Evolutionary conservation across 1,140 invertebrate species (phyloP).

Genomic region (Drosophila ogumai): DNA sequence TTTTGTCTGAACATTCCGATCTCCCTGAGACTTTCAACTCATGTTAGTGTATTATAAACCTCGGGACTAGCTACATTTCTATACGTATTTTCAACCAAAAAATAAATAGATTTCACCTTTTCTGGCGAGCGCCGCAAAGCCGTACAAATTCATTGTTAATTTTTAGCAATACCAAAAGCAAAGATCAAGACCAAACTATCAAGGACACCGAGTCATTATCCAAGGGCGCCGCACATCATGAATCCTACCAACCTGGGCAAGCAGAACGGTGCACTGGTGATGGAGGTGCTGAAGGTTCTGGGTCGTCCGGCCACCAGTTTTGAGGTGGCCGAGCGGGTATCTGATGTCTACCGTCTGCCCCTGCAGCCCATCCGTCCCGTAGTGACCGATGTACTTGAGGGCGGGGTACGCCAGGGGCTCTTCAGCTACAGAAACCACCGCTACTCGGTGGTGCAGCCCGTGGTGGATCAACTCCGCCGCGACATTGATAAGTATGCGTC

Average conservation of each 20-base stretch:
- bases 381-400: conserved; percentile 54
- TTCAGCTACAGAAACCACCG: conserved; percentile 43
- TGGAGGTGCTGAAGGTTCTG: conserved; percentile 65
- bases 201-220: not conserved
- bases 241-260: conserved; percentile 68
- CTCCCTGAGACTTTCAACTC: not conserved
- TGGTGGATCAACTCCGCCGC: conserved; percentile 59
- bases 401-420: conserved; percentile 50
- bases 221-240: conserved; percentile 31
- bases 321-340: conserved; percentile 58
- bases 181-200: not conserved
- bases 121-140: conserved; percentile 19
- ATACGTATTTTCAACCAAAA: conserved; percentile 23
- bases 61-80: conserved; percentile 22
- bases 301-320: conserved; percentile 62
- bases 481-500: conserved; percentile 68
- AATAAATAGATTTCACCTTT: conserved; percentile 19
- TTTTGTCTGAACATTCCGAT: not conserved
- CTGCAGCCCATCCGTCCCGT: conserved; percentile 56
- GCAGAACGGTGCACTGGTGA: conserved; percentile 65
- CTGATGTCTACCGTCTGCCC: conserved; percentile 57
- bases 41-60: conserved; percentile 27
- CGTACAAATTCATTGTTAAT: conserved; percentile 49
- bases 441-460: conserved; percentile 46
- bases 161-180: conserved; percentile 32